These are phyloP conservation scores for Ctenicera cuprea DNA, from an alignment of 2,888 invertebrate species.

Conservation along the genomic window DNA sequence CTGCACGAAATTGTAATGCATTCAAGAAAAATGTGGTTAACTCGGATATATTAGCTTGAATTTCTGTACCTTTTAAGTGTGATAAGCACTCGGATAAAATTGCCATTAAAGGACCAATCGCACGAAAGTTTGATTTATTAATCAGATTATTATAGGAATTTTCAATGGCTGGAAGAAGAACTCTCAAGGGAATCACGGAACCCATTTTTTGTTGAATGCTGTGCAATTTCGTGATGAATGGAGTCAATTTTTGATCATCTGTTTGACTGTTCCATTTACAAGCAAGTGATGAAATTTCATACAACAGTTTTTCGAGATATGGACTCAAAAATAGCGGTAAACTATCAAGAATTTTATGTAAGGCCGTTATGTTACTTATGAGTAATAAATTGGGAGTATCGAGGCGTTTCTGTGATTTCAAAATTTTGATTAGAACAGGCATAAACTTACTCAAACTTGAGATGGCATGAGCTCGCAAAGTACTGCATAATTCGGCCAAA, in stretches of 20 bases:
- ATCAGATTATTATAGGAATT: constrained; percentile 79
- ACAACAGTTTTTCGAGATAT: constrained; percentile 84
- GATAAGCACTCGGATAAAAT: constrained; percentile 84
- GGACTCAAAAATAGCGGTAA: constrained; percentile 90
- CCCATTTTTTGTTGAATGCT: constrained; percentile 82
- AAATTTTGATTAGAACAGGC: constrained; percentile 82
- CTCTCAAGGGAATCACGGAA: constrained; percentile 80
- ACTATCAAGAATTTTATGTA: constrained; percentile 88
- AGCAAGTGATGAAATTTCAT: constrained; percentile 78
- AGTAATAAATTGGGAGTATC: constrained; percentile 78
- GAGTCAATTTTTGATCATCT: constrained; percentile 73
- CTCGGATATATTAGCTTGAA: constrained; percentile 79
- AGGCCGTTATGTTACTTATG: constrained; percentile 85
- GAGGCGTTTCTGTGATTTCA: constrained; percentile 78
- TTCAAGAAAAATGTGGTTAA: constrained; percentile 85
- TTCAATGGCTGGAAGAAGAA: constrained; percentile 85
- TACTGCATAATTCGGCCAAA: constrained; percentile 85
- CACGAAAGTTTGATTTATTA: constrained; percentile 76
- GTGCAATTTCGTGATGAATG: constrained; percentile 76
- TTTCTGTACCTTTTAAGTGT: constrained; percentile 78
- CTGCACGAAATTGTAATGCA: constrained; percentile 81
- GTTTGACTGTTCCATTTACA: constrained; percentile 73
- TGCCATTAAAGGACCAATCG: constrained; percentile 83
- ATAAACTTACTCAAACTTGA: constrained; percentile 85
- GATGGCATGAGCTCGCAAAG: constrained; percentile 85